phyloP scores from a whole-genome alignment of 2,888 invertebrate species.

The Trypoxylon attenuatum region DNA sequence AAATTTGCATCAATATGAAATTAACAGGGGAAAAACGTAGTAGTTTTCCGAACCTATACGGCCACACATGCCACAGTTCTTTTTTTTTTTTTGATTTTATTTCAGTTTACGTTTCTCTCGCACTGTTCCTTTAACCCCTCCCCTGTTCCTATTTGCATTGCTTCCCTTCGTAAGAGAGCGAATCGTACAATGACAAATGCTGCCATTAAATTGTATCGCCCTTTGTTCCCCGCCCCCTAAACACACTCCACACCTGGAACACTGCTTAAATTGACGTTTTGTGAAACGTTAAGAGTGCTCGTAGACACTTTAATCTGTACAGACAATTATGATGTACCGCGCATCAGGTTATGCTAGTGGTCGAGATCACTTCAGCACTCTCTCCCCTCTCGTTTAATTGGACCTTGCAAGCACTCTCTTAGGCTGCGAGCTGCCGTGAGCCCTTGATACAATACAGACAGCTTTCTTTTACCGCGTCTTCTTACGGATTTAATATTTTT shows the following conservation, averaged over 20 bases:
- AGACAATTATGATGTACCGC: constrained; percentile 25
- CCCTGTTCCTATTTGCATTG: constrained; percentile 14
- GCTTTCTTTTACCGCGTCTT: constrained; percentile 11
- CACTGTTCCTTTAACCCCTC: constrained; percentile 14
- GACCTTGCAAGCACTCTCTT: constrained; percentile 17
- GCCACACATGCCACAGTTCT: constrained; percentile 11
- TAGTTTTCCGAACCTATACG: constrained; percentile 15
- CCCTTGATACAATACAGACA: constrained; percentile 14
- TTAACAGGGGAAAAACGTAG: neutral
- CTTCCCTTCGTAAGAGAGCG: constrained; percentile 14
- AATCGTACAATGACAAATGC: constrained; percentile 29
- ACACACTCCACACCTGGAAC: constrained; percentile 28
- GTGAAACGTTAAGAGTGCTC: constrained; percentile 25
- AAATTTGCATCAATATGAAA: neutral
- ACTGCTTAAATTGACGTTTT: constrained; percentile 8
- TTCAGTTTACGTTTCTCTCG: constrained; percentile 11
- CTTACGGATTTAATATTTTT: constrained; percentile 37
- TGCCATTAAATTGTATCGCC: constrained; percentile 26
- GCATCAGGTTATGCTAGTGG: constrained; percentile 34
- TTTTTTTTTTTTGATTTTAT: too few relatives aligned
- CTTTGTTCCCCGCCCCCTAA: constrained; percentile 19
- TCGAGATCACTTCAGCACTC: constrained; percentile 9
- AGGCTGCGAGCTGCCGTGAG: constrained; percentile 26
- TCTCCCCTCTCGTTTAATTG: constrained; percentile 5
- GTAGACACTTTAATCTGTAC: constrained; percentile 9